A percentile compares a stretch with the other conserved stretches of the same genome.
phyloP scores from a whole-genome alignment of 2,888 invertebrate species.

The Lissocephala sabroskyi region DNA sequence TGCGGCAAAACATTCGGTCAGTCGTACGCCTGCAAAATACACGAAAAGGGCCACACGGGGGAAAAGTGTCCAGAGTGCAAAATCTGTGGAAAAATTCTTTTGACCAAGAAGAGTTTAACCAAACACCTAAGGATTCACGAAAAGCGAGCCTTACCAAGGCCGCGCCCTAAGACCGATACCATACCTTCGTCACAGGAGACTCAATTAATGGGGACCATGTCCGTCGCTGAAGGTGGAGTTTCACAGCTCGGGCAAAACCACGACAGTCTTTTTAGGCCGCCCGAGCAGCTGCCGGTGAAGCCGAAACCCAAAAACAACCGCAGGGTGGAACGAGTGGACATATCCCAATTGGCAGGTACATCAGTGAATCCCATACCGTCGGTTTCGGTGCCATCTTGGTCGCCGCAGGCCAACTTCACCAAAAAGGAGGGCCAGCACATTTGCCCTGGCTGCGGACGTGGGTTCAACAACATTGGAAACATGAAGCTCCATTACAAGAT shows the following conservation, averaged over 20 bases:
- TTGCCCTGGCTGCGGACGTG: constrained; percentile 48
- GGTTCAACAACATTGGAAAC: constrained; percentile 52
- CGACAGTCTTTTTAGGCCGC: constrained; percentile 43
- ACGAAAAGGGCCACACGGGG: constrained; percentile 50
- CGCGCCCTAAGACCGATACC: constrained; percentile 1
- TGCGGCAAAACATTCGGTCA: constrained; percentile 50
- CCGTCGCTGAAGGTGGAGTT: neutral
- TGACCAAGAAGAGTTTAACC: constrained; percentile 43
- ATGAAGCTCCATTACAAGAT: constrained; percentile 49
- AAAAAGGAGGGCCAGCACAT: constrained; percentile 54
- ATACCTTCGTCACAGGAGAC: too few species aligned
- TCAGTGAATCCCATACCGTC: constrained; percentile 46
- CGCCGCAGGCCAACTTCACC: constrained; percentile 54
- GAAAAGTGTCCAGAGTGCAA: constrained; percentile 49
- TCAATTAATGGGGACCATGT: too few species aligned
- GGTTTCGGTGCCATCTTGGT: constrained; percentile 45
- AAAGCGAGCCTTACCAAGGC: constrained; percentile 34
- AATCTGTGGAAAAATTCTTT: constrained; percentile 40
- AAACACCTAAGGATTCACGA: constrained; percentile 51
- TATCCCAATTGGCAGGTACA: constrained; percentile 42
- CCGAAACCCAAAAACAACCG: constrained; percentile 42
- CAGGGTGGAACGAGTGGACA: constrained; percentile 46
- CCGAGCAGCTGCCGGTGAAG: constrained; percentile 37
- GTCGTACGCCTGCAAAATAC: constrained; percentile 49
- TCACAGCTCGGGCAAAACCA: constrained; percentile 26